Percentiles rank a stretch among this genome's conserved stretches.
Evolutionary conservation across 1,140 invertebrate genomes (phyloP).

Genomic region (Acromyrmex echinatior): DNA sequence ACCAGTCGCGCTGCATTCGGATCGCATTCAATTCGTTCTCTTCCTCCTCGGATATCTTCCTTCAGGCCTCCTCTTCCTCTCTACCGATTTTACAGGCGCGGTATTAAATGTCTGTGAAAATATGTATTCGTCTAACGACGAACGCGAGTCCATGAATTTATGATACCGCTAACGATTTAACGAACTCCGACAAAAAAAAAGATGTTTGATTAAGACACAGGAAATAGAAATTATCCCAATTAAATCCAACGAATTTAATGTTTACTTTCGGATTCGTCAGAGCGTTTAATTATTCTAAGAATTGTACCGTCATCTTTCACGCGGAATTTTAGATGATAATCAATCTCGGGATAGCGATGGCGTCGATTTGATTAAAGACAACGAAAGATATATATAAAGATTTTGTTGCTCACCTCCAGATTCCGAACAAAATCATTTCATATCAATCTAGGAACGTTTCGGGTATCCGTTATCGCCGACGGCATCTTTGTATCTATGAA

Average conservation of each 20-base stretch:
- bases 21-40: slow-evolving; percentile 73
- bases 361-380: not conserved
- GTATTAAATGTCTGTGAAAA: slow-evolving; percentile 55
- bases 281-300: slow-evolving; percentile 29
- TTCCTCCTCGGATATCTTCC: slow-evolving; percentile 46
- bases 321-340: not conserved
- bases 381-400: not conserved
- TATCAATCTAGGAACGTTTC: not conserved
- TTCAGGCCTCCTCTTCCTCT: slow-evolving; percentile 16
- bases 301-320: not conserved
- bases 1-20: slow-evolving; percentile 80
- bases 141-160: slow-evolving; percentile 31
- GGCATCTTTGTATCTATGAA: slow-evolving; percentile 25
- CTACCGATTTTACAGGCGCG: slow-evolving; percentile 52
- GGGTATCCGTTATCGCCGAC: slow-evolving; percentile 45
- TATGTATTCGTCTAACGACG: slow-evolving; percentile 16
- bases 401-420: slow-evolving; percentile 10
- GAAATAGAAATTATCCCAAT: slow-evolving; percentile 42
- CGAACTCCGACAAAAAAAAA: slow-evolving; percentile 6
- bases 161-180: slow-evolving; percentile 49
- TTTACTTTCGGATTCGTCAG: slow-evolving; percentile 19
- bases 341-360: not conserved
- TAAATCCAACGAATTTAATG: slow-evolving; percentile 33
- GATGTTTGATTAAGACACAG: slow-evolving; percentile 29
- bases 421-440: slow-evolving; percentile 12